Evolutionary conservation across 1,140 invertebrate genomes (phyloP), one percentile per base, ranked within the genome.

Genomic region (Agraylea sexmaculata): DNA sequence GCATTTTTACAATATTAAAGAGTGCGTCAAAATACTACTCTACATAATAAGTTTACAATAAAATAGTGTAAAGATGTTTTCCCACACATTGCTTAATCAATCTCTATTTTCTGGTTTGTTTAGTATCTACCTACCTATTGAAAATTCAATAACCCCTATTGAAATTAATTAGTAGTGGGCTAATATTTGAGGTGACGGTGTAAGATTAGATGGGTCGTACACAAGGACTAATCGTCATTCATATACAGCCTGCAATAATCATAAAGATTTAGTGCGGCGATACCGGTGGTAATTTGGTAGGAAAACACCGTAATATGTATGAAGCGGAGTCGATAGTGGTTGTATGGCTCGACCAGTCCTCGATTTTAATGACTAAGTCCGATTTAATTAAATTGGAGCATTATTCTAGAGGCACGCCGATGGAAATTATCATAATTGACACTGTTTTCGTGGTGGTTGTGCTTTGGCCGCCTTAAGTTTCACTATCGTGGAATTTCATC

Each of bases 401-500:
- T 25, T 33, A 41, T 31, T 41, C 22, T 32, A 29, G 37, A 29
- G 13, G 27, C 37, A 12, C 8, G 18, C 15, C 30, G n/a, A 34
- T 12, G 39, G 31, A 19, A 30, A 41, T 41, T 41, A 41, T 31
- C 39, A 41, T 41, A 41, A 41, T 41, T 41, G 39, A 41, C 31
- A 41, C 31, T 6, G 38, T 40, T 18, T 34, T 19, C 8, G 16
- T 20, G 32, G 21, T 16, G 15, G 10, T n/a, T n/a, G n/a, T n/a
- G n/a, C n/a, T n/a, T n/a, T n/a, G n/a, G n/a, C n/a, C n/a, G n/a
- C n/a, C 32, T 11, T 34, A 34, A 3, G 4, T 34, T n/a, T 34
- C n/a, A 7, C 23, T 8, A n/a, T 27, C 7, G 23, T 27, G 23
- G n/a, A n/a, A n/a, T n/a, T 27, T n/a, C 23, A 27, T 27, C 7